Percentiles rank a stretch among this genome's conserved stretches.
Conservation (phyloP, 2,113 vertebrate genomes). For the Motacilla tschutschensis region DNA sequence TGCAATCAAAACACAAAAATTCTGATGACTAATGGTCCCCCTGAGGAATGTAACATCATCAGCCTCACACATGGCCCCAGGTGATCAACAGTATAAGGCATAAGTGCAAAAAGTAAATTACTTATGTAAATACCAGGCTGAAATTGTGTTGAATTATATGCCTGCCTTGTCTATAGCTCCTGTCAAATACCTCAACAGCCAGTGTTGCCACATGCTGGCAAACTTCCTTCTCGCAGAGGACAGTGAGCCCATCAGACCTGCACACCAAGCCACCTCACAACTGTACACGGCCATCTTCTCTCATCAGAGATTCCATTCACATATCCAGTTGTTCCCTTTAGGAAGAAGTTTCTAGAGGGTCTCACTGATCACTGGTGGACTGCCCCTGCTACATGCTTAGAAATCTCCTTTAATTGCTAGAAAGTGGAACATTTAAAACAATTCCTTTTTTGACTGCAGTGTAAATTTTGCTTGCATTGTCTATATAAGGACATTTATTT, state of each 20-base stretch:
- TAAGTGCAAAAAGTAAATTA: neutral
- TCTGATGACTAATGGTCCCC: rapidly evolving
- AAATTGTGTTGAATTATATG: neutral
- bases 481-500: neutral
- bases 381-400: neutral
- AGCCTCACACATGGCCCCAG: neutral
- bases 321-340: neutral
- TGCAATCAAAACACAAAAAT: neutral
- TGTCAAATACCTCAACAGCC: neutral
- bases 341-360: neutral
- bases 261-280: rapidly evolving
- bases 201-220: rapidly evolving
- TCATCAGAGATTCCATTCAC: neutral
- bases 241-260: neutral
- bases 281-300: neutral
- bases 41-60: rapidly evolving
- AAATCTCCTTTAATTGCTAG: neutral
- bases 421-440: neutral
- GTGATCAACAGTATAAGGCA: rapidly evolving
- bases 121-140: neutral
- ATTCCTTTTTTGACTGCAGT: neutral
- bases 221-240: neutral
- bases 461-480: neutral
- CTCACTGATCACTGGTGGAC: rapidly evolving
- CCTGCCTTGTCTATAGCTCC: neutral